phyloP scores from a whole-genome alignment of 2,888 invertebrate species.

The Cheilosia vulpina region DNA sequence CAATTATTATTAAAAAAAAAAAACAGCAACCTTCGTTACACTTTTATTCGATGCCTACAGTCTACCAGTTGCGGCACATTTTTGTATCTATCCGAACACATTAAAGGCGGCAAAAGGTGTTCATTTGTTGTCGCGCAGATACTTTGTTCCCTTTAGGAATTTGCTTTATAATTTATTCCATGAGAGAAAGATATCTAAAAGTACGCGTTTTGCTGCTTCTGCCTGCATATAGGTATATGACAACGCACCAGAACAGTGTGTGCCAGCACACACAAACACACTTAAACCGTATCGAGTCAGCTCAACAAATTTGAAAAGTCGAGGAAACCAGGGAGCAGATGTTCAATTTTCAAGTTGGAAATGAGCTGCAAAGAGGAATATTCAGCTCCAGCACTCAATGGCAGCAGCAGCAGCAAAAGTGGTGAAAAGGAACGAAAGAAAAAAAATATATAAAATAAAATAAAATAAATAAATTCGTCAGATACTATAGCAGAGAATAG shows the following conservation, averaged over 20 bases:
- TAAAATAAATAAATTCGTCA: slow-evolving; percentile 75
- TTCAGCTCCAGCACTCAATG: slow-evolving; percentile 65
- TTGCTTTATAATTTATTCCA: slow-evolving; percentile 59
- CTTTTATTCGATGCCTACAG: slow-evolving; percentile 14
- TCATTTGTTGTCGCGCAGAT: slow-evolving; percentile 42
- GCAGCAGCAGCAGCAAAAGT: slow-evolving; percentile 38
- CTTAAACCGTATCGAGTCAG: slow-evolving; percentile 11
- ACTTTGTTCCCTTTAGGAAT: slow-evolving; percentile 45
- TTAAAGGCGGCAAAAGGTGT: slow-evolving; percentile 64
- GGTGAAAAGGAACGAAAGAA: slow-evolving; percentile 69
- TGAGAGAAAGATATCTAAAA: slow-evolving; percentile 54
- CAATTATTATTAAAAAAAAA: slow-evolving; percentile 37
- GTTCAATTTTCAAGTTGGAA: slow-evolving; percentile 79
- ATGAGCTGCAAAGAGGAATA: slow-evolving; percentile 67
- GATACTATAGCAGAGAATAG: slow-evolving; percentile 40
- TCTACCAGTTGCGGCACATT: slow-evolving; percentile 10
- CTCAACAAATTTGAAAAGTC: slow-evolving; percentile 69
- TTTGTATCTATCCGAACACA: slow-evolving; percentile 48
- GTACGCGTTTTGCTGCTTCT: slow-evolving; percentile 38
- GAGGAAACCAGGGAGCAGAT: slow-evolving; percentile 81
- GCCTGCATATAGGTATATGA: slow-evolving; percentile 48
- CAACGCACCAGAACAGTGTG: slow-evolving; percentile 18
- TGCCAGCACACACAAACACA: slow-evolving; percentile 11
- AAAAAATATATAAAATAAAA: slow-evolving; percentile 78
- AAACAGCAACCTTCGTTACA: slow-evolving; percentile 14